phyloP scores from a whole-genome alignment of 2,113 vertebrate genomes.

The Rhodinocichla rosea region DNA sequence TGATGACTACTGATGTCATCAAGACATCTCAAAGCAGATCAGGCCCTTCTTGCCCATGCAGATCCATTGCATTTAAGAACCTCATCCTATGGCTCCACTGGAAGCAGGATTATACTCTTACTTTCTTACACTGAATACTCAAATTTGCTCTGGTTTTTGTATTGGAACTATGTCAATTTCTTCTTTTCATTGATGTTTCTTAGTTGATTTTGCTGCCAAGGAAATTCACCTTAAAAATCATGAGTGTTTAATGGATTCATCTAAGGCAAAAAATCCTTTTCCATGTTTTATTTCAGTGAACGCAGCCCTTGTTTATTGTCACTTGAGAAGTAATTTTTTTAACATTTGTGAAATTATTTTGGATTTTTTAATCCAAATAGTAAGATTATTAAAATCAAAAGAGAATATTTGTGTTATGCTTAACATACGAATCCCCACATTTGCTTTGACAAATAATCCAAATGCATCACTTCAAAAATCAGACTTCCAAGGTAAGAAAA shows the following conservation, averaged over 20 bases:
- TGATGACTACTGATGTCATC: neutral
- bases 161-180: neutral
- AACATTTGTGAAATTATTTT: neutral
- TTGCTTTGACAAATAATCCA: neutral
- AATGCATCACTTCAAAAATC: neutral
- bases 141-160: fast-evolving
- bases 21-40: neutral
- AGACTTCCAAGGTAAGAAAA: neutral
- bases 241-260: neutral
- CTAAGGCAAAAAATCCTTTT: neutral
- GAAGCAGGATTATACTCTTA: neutral
- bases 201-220: neutral
- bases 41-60: neutral
- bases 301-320: neutral
- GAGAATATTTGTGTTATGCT: neutral
- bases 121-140: neutral
- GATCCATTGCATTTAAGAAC: neutral
- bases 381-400: neutral
- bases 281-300: neutral
- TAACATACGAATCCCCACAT: neutral
- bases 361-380: neutral
- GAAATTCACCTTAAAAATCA: neutral
- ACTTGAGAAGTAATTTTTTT: neutral
- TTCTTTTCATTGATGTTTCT: neutral
- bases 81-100: neutral